Base-by-base conservation (phyloP, 2,888 invertebrate genomes). In the Deroplatys truncata region DNA sequence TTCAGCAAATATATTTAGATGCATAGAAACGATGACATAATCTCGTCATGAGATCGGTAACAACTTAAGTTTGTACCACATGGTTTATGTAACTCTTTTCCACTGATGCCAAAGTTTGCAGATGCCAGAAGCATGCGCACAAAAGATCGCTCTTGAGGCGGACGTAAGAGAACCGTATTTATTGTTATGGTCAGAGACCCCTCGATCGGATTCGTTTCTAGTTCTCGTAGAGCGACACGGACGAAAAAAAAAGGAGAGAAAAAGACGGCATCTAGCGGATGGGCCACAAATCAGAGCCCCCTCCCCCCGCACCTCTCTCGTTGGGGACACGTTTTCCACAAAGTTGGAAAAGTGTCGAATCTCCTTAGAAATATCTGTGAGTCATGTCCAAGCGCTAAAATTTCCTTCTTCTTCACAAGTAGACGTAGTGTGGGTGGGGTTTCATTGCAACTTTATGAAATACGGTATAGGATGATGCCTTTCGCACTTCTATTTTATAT, bases 111-210 rank as follows among this genome's bases (percentile, higher is more conserved):
- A 72, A 72, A 72, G 20, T 72, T 72, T 72, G 56, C 20, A 72
- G 56, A 29, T 20, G 20, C 29, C 43, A 86, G 86, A 25, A 31
- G n/a, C 87, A 31, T 82, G 87, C 87, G 83, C 83, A 83, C n/a
- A n/a, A 83, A 25, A 35, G 35, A 85, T 87, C 35, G n/a, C 35
- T 28, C 82, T 87, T 16, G 82, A 43, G 87, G 83, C 31, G 43
- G 87, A 83, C n/a, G 35, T 35, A 87, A 87, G 82, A 31, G 56
- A 72, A 72, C 28, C 31, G 87, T 87, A 87, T 87, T 87, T 87
- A 87, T 87, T 87, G 87, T 87, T 87, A 87, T 87, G 87, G 87
- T 83, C 87, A 87, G 43, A 28, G 87, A n/a, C 82, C 35, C 83
- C 83, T 35, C 83, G 87, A 87, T 87, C 82, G n/a, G 87, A 83